Percentiles rank a stretch among this genome's conserved stretches.
These are phyloP conservation scores for Ectropis grisescens DNA, from an alignment of 1,140 invertebrate species.

Conservation along the genomic window DNA sequence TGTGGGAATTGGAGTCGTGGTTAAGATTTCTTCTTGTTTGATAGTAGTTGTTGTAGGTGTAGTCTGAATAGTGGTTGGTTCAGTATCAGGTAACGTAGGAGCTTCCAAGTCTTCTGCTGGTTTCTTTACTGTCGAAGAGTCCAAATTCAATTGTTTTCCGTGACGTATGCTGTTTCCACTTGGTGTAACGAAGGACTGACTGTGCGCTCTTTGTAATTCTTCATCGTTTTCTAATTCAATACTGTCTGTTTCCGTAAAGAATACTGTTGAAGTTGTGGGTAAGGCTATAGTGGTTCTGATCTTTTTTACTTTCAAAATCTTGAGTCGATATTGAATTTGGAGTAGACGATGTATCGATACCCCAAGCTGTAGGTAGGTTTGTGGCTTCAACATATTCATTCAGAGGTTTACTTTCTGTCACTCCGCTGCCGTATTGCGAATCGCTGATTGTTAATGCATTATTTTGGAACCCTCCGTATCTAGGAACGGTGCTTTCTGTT, in stretches of 20 bases:
- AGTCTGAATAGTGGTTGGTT: conserved; percentile 26
- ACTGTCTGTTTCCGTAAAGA: conserved; percentile 52
- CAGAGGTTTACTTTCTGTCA: conserved; percentile 35
- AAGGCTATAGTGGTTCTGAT: conserved; percentile 29
- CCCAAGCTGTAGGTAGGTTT: conserved; percentile 52
- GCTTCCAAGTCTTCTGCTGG: conserved; percentile 54
- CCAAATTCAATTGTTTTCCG: conserved; percentile 55
- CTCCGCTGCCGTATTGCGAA: conserved; percentile 38
- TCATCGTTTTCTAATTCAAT: conserved; percentile 64
- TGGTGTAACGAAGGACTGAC: conserved; percentile 59
- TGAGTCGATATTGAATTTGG: conserved; percentile 27
- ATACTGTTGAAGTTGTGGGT: conserved; percentile 31
- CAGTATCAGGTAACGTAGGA: conserved; percentile 29
- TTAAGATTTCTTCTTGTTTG: conserved; percentile 24
- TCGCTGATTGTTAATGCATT: conserved; percentile 39
- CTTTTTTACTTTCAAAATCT: conserved; percentile 52
- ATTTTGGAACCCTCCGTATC: conserved; percentile 69
- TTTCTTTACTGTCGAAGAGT: conserved; percentile 29
- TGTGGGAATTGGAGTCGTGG: conserved; percentile 22
- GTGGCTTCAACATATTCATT: conserved; percentile 48
- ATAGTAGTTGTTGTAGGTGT: conserved; percentile 40
- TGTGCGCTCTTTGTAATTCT: conserved; percentile 65
- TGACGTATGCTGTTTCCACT: conserved; percentile 46
- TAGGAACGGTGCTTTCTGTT: conserved; percentile 40
- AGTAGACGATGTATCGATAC: conserved; percentile 34